Evolutionary conservation across 2,888 invertebrate genomes (phyloP), one percentile per base, ranked within the genome.

Genomic region (Drosophila kambysellisi): DNA sequence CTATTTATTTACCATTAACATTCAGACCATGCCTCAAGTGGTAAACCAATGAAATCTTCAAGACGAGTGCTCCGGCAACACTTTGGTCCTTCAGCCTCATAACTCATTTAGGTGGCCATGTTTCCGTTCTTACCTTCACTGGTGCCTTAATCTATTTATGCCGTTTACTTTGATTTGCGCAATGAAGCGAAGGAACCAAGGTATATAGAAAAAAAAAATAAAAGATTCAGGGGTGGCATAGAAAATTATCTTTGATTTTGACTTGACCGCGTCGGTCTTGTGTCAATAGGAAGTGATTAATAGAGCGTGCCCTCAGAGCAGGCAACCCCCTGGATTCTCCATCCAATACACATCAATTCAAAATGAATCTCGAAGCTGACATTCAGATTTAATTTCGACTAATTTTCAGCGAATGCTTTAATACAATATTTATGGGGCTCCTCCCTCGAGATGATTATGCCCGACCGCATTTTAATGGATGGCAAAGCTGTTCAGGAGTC

Each of bases 281-380:
- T 87, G 87, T 87, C 87, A 85, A 85, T 85, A 81, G 84, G 79
- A 84, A 81, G 81, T 85, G 84, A 85, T 85, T 85, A 85, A 85
- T 84, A 75, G 83, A 77, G 81, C 81, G 69, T 81, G 70, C 32
- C 50, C 39, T 37, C 37, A 41, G 43, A 33, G 43, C 33, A 4
- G 60, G 29, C 64, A 59, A 17, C 50, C 58, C n/a, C 51, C 48
- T 29, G 46, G 46, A 43, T 29, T 32, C 53, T 30, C 57, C 12
- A 12, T 20, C 64, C 25, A 59, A 7, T n/a, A 46, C 52, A 39
- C 72, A 72, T 60, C 69, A 65, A 66, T 63, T 39, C 67, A 68
- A 65, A 79, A 78, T 75, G 72, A 78, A 78, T 79, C 68, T 60
- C 51, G 64, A 67, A 48, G 48, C 70, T 74, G 67, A 70, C 62